Conservation (phyloP, 2,888 invertebrate species). For the Gymnosoma rotundatum region DNA sequence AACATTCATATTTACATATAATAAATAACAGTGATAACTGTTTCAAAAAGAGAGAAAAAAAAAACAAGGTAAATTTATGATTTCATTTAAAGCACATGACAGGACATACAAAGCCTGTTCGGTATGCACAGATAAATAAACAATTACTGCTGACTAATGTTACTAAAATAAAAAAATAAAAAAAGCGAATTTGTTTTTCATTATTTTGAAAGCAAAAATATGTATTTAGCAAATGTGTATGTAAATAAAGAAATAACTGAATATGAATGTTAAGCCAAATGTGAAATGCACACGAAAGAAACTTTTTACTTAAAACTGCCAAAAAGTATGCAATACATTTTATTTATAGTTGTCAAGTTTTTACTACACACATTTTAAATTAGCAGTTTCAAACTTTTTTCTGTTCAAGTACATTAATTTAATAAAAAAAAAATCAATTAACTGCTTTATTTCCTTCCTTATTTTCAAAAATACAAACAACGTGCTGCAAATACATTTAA, state of each 20-base stretch:
- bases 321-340: constrained; percentile 36
- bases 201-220: background rate
- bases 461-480: constrained; percentile 21
- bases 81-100: constrained; percentile 41
- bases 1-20: constrained; percentile 11
- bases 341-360: constrained; percentile 13
- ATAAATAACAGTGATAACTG: constrained; percentile 19
- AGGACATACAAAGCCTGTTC: background rate
- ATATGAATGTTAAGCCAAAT: background rate
- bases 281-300: background rate
- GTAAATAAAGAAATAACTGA: constrained; percentile 5
- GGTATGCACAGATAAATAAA: background rate
- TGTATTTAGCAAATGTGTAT: too few species aligned
- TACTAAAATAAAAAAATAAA: background rate
- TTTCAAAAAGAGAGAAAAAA: constrained; percentile 2
- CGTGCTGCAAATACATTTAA: constrained; percentile 34
- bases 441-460: constrained; percentile 42
- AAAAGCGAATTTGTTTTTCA: background rate
- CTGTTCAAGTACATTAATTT: too few species aligned
- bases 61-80: constrained; percentile 44
- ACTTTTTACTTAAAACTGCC: constrained; percentile 12
- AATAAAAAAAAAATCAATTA: background rate
- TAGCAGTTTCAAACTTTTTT: background rate
- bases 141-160: constrained; percentile 30
- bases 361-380: constrained; percentile 7